Conservation (phyloP, 1,140 invertebrate species). For the Papilio polytes region DNA sequence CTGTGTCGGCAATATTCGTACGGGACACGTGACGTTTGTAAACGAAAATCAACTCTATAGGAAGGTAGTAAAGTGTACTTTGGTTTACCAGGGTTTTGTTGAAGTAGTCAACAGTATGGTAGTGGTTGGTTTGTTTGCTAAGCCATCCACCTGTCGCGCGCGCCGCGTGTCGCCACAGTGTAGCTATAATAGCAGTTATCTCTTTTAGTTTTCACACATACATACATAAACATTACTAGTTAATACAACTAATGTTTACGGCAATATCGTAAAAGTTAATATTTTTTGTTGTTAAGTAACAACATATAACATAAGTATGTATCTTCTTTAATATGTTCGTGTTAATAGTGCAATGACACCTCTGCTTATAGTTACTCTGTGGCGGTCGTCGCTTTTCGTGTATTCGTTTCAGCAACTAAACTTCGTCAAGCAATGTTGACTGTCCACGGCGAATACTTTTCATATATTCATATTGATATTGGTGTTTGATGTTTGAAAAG, state of each 20-base stretch:
- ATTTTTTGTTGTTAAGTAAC: too few species aligned
- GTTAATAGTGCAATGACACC: not conserved
- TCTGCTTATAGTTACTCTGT: not conserved
- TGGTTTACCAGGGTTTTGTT: not conserved
- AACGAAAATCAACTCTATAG: not conserved
- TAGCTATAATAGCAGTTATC: not conserved
- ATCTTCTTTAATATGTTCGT: too few species aligned
- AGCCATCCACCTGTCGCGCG: conserved; percentile 29
- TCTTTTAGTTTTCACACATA: too few species aligned
- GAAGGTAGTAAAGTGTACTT: not conserved
- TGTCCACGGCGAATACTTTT: not conserved
- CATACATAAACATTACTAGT: too few species aligned
- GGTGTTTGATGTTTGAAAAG: not conserved
- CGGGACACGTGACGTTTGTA: not conserved
- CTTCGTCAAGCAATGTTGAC: not conserved
- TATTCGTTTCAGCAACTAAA: not conserved
- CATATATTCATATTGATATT: not conserved
- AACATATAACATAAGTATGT: too few species aligned
- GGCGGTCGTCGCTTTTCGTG: not conserved
- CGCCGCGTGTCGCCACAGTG: conserved; percentile 13
- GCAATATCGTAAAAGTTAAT: too few species aligned
- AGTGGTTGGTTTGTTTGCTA: not conserved
- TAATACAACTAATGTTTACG: too few species aligned
- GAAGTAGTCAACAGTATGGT: conserved; percentile 15
- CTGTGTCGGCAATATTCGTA: not conserved